Evolutionary conservation across 1,140 invertebrate species (phyloP).

Genomic region (Lamellibrachia luymesi): DNA sequence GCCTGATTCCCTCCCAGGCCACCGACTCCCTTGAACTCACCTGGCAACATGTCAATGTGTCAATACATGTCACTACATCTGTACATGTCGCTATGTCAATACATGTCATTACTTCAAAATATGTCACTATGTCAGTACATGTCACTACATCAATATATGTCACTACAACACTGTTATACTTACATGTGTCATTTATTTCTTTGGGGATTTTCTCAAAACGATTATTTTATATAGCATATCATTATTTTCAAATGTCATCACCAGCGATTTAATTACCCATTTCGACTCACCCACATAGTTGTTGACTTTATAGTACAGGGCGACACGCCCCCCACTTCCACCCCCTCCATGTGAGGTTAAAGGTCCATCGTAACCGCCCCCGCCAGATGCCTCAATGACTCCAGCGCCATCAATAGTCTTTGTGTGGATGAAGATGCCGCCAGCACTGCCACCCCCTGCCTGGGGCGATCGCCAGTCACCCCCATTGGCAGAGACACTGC

Average conservation of each 20-base stretch:
- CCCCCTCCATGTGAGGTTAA: conserved; percentile 36
- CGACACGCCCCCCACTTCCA: conserved; percentile 41
- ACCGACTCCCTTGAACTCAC: conserved; percentile 36
- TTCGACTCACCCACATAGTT: conserved; percentile 41
- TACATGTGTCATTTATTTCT: too few species aligned
- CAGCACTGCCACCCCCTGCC: conserved; percentile 43
- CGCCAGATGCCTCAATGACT: conserved; percentile 36
- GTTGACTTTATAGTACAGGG: conserved; percentile 42
- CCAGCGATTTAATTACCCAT: background rate
- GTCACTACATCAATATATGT: background rate
- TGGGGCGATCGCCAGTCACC: conserved; percentile 36
- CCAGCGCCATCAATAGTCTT: conserved; percentile 41
- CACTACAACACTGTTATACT: background rate
- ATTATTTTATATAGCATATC: too few species aligned
- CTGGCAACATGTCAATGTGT: conserved; percentile 24
- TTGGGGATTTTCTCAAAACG: too few species aligned
- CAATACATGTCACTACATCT: background rate
- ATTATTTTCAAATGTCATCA: too few species aligned
- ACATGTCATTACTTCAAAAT: too few species aligned
- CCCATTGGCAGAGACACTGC: conserved; percentile 29
- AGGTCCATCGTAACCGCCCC: conserved; percentile 35
- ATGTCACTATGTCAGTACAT: background rate
- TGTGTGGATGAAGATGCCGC: conserved; percentile 36
- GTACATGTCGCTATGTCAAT: background rate
- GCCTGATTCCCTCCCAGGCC: conserved; percentile 32